phyloP scores from a whole-genome alignment of 2,888 invertebrate genomes.

The Mythimna impura region DNA sequence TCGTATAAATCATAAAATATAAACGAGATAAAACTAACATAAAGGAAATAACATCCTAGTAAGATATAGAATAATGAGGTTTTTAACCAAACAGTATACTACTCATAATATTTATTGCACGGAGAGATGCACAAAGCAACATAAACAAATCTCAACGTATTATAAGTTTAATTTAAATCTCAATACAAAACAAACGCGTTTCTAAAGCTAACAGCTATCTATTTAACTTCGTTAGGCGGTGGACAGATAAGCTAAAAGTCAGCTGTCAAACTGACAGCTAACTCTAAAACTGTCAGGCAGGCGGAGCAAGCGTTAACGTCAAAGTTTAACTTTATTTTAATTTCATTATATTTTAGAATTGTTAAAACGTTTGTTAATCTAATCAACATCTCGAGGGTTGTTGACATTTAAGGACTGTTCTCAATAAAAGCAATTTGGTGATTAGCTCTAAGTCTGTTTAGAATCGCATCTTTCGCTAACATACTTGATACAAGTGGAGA shows the following conservation, averaged over 20 bases:
- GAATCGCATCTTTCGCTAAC: not conserved
- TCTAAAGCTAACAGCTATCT: constrained; percentile 11
- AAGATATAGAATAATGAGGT: not conserved
- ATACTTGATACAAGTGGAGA: no score
- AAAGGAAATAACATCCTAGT: not conserved
- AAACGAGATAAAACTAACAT: no score
- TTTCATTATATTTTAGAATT: constrained; percentile 17
- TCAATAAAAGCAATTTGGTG: constrained; percentile 1
- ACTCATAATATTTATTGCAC: not conserved
- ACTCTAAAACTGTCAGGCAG: constrained; percentile 21
- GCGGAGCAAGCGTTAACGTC: constrained; percentile 13
- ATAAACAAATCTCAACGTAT: constrained; percentile 22
- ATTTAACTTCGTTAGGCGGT: constrained; percentile 25
- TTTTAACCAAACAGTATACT: constrained; percentile 19
- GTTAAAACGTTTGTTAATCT: constrained; percentile 34
- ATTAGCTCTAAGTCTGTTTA: no score
- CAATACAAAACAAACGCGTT: constrained; percentile 24
- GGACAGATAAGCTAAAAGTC: constrained; percentile 19
- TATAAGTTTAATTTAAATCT: constrained; percentile 38
- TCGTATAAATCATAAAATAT: no score
- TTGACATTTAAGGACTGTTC: constrained; percentile 12
- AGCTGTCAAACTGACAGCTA: constrained; percentile 29
- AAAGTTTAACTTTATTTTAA: constrained; percentile 25
- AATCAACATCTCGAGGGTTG: constrained; percentile 20
- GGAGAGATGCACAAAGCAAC: constrained; percentile 23